These are phyloP conservation scores for Drosophila cardini DNA, from an alignment of 1,140 invertebrate genomes.

Conservation along the genomic window DNA sequence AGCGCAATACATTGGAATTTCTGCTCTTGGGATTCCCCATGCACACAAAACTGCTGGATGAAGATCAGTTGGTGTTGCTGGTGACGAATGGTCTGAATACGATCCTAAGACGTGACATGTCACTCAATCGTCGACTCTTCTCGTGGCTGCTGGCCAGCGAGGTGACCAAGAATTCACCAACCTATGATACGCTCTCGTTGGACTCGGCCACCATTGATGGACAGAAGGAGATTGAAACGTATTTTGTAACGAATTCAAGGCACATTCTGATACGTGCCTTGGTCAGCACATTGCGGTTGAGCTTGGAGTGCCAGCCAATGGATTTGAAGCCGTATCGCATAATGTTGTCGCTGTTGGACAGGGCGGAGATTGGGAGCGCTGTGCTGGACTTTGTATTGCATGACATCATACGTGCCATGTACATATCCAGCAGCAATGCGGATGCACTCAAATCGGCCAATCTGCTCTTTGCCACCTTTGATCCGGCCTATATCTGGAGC, in stretches of 20 bases:
- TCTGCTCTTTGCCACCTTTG: slow-evolving; percentile 93
- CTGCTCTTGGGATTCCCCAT: slow-evolving; percentile 94
- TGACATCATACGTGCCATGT: slow-evolving; percentile 91
- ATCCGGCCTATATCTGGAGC: slow-evolving; percentile 94
- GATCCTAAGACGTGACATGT: slow-evolving; percentile 95
- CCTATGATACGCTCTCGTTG: slow-evolving; percentile 71
- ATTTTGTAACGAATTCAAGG: slow-evolving; percentile 92
- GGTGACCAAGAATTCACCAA: slow-evolving; percentile 87
- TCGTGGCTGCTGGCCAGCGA: slow-evolving; percentile 93
- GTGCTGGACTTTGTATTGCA: slow-evolving; percentile 94
- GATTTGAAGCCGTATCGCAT: slow-evolving; percentile 94
- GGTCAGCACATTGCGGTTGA: slow-evolving; percentile 87
- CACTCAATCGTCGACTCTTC: slow-evolving; percentile 94
- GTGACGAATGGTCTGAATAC: slow-evolving; percentile 93
- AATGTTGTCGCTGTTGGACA: slow-evolving; percentile 94
- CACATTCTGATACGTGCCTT: slow-evolving; percentile 88
- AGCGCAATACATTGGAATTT: slow-evolving; percentile 94
- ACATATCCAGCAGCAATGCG: slow-evolving; percentile 75
- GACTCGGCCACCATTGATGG: slow-evolving; percentile 41
- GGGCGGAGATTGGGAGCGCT: slow-evolving; percentile 93
- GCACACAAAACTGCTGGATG: slow-evolving; percentile 91
- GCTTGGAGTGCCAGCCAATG: slow-evolving; percentile 86
- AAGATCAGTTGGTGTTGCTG: slow-evolving; percentile 91
- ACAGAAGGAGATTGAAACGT: slow-evolving; percentile 85
- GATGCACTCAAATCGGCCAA: slow-evolving; percentile 93